Conservation (phyloP, 1,140 invertebrate genomes). For the Ruditapes philippinarum region DNA sequence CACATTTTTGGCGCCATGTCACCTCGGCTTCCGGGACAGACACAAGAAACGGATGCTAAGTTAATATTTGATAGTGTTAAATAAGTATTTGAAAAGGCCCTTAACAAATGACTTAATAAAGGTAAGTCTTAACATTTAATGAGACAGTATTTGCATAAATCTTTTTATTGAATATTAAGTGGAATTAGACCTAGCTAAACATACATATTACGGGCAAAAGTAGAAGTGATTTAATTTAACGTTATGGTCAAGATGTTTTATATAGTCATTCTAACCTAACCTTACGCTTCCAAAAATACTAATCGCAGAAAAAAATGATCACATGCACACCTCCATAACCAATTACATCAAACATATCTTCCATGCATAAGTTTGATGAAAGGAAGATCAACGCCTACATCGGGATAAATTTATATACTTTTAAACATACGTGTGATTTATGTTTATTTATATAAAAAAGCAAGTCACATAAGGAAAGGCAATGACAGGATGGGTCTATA, state of each 20-base stretch:
- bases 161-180: slow-evolving; percentile 9
- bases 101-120: slow-evolving; percentile 4
- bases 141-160: background rate
- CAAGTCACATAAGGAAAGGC: no score
- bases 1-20: slow-evolving; percentile 2
- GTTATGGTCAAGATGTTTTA: background rate
- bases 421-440: no score
- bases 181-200: background rate
- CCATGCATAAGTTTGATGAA: no score
- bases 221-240: background rate
- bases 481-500: no score
- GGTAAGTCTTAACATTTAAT: background rate
- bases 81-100: background rate
- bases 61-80: slow-evolving; percentile 11
- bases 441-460: no score
- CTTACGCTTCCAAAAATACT: no score
- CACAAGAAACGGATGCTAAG: slow-evolving; percentile 1
- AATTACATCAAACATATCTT: no score
- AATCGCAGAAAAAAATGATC: no score
- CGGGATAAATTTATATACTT: no score
- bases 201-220: background rate
- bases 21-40: background rate
- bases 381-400: no score
- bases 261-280: background rate
- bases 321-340: no score